Base-by-base conservation (phyloP, 2,797 vertebrate genomes). In the Poeciliopsis presidionis region DNA sequence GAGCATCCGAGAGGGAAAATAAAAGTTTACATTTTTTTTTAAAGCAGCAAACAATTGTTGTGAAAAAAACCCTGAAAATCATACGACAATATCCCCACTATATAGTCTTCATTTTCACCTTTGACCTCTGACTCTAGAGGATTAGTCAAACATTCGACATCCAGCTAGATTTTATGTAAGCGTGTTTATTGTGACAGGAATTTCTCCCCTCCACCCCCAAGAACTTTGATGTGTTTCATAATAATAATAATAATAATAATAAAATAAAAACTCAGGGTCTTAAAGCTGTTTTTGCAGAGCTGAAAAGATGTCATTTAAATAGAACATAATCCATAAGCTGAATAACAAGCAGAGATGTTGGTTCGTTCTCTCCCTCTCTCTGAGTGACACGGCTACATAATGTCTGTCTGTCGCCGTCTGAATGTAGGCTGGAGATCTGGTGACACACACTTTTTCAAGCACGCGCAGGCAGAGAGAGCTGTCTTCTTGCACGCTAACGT, bases 321-420 rank as follows among this genome's bases (percentile, higher is more conserved):
- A 93, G 88, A 92, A 91, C 89, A 89, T 93, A 94, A 95, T 95
- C 94, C 91, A 87, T 93, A 90, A 94, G 81, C 92, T 90, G 88
- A 91, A 91, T 88, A 93, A 94, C 87, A 93, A 90, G 89, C 87
- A 86, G 84, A 81, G 87, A 90, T 84, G 88, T 80, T 90, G 49
- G 72, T 84, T 87, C 84, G 86, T 81, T 92, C 86, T 77, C 75
- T 73, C 79, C 80, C 77, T 81, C 75, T 82, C 72, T 88, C 75
- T 85, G 75, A 86, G 86, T 88, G 86, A 89, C 87, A 90, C 86
- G 43, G 90, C 87, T 84, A 88, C 91, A 91, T 88, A 85, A 91
- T 89, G 90, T 93, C 88, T 90, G 91, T 93, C 92, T 92, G 89
- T 91, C 86, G 83, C 91, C 79, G 90, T 91, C 88, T 90, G 88